Evolutionary conservation across 2,888 invertebrate species (phyloP).

Genomic region (Hipparchia sbordonii): DNA sequence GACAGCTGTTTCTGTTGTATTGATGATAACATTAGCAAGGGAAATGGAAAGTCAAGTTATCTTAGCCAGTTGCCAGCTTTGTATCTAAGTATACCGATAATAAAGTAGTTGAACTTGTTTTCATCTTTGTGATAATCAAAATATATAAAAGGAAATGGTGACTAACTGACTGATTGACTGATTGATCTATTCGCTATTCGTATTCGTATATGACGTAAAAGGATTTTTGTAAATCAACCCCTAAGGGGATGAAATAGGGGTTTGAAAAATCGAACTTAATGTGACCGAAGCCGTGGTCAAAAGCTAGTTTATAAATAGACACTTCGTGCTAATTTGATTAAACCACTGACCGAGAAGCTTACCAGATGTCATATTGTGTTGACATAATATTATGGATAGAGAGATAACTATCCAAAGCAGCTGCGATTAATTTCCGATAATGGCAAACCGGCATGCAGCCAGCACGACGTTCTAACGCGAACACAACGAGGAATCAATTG

Average conservation of each 20-base stretch:
- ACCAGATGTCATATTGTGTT: neutral
- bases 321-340: neutral
- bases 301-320: neutral
- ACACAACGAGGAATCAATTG: conserved; percentile 38
- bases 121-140: no score
- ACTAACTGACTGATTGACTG: no score
- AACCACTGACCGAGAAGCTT: neutral
- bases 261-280: no score
- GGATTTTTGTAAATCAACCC: no score
- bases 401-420: conserved; percentile 8
- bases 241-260: no score
- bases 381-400: neutral
- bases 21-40: neutral
- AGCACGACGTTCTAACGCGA: conserved; percentile 46
- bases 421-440: conserved; percentile 31
- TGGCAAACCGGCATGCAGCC: conserved; percentile 23
- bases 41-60: neutral
- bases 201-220: neutral
- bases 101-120: no score
- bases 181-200: neutral
- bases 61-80: no score
- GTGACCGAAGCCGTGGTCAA: no score
- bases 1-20: conserved; percentile 2
- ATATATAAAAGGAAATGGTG: no score
- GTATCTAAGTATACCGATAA: no score